phyloP scores from a whole-genome alignment of 2,113 vertebrate genomes.

The Triplophysa tibetana region DNA sequence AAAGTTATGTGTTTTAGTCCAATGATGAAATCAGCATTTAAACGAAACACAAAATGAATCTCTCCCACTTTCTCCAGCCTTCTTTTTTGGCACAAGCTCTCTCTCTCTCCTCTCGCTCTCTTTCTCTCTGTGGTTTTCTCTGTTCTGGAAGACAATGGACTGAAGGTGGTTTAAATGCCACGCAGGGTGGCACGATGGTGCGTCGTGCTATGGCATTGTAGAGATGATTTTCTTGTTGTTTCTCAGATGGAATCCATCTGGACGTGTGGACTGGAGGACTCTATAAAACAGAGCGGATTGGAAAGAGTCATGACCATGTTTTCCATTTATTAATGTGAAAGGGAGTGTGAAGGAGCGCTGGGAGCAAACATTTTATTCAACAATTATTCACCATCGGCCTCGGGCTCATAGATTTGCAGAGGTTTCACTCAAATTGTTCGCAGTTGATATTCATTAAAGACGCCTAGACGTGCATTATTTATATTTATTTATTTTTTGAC shows the following conservation, averaged over 20 bases:
- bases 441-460: slow-evolving; percentile 75
- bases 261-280: background rate
- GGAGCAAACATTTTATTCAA: slow-evolving; percentile 43
- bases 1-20: slow-evolving; percentile 98
- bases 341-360: slow-evolving; percentile 13
- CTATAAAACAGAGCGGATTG: slow-evolving; percentile 18
- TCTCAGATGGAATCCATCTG: slow-evolving; percentile 3
- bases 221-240: background rate
- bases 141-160: slow-evolving; percentile 19
- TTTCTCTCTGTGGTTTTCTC: slow-evolving; percentile 26
- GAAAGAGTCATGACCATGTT: slow-evolving; percentile 9
- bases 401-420: slow-evolving; percentile 57
- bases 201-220: background rate
- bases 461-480: slow-evolving; percentile 70
- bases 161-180: slow-evolving; percentile 26
- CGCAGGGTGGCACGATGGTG: slow-evolving; percentile 7
- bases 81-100: slow-evolving; percentile 47
- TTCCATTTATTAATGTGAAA: slow-evolving; percentile 46
- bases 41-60: slow-evolving; percentile 86
- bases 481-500: slow-evolving; percentile 62
- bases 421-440: slow-evolving; percentile 63
- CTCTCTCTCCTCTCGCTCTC: slow-evolving; percentile 29
- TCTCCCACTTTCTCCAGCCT: slow-evolving; percentile 46
- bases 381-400: slow-evolving; percentile 43
- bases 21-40: slow-evolving; percentile 95